Conservation (phyloP, 2,888 invertebrate species). For the Tipula lateralis region DNA sequence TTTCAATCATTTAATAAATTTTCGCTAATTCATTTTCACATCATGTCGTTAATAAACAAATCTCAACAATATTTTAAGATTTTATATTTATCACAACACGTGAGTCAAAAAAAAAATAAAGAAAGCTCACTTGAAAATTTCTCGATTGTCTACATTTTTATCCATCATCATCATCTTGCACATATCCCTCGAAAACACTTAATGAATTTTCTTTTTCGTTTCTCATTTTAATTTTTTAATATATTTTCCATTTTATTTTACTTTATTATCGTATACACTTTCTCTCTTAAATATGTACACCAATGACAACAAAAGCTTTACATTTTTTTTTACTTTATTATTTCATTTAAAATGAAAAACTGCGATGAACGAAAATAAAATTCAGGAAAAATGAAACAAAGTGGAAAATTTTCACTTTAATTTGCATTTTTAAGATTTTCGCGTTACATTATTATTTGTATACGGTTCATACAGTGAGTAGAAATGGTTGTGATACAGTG, state of each 20-base stretch:
- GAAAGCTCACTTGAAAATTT: neutral
- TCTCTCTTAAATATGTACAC: neutral
- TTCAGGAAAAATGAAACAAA: neutral
- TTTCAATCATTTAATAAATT: neutral
- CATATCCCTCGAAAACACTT: neutral
- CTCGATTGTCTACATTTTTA: neutral
- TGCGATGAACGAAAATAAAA: neutral
- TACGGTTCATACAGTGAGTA: neutral
- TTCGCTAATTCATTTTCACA: neutral
- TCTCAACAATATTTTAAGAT: neutral
- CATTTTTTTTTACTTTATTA: neutral
- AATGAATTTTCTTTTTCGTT: constrained; percentile 5
- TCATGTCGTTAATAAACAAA: neutral
- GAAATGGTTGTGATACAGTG: too few species aligned
- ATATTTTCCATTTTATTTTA: neutral
- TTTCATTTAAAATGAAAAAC: neutral
- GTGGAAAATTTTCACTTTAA: constrained; percentile 11
- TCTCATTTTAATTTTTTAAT: neutral
- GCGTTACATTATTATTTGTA: neutral
- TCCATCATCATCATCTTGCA: neutral
- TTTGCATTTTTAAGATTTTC: neutral
- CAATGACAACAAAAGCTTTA: neutral
- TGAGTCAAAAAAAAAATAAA: neutral
- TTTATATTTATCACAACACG: neutral
- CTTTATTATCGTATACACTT: constrained; percentile 3